Base-by-base conservation (phyloP, 2,797 vertebrate genomes). In the Acrocephalus scirpaceus region DNA sequence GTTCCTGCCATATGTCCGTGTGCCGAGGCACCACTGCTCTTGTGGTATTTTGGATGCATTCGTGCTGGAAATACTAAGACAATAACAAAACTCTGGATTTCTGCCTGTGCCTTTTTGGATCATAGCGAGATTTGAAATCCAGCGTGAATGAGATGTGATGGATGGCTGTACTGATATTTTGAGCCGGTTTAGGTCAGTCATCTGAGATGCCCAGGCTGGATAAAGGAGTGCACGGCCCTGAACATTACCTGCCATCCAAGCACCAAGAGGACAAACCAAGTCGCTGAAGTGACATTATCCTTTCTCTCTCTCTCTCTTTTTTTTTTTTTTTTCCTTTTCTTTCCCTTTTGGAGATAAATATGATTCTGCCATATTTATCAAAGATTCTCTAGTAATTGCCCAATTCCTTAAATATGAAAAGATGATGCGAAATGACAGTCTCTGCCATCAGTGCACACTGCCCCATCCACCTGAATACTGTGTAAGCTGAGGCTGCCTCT, bases 11-110 rank as follows among this genome's bases (percentile, higher is more conserved):
- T 86, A 76, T 72, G 90, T 73, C 87, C 16, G 7, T 84, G 87
- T 11, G 81, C 89, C 47, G 51, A 94, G 85, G 56, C 80, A 86
- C 91, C 82, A 15, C 62, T 71, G 40, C 86, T 85, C 73, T 67
- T n/a, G 84, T 6, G 2, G 71, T 73, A 56, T 69, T 95, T 84
- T 36, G 62, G 84, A 54, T 2, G 73, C 22, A 3, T 67, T 71
- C 1, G 6, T 27, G n/a, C 57, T 89, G 86, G 90, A 91, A 91
- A 71, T 48, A 9, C 50, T 5, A 36, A 71, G 65, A 58, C 60
- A 53, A 38, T 71, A 70, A 85, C 34, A 65, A 38, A 79, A 48
- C 78, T 17, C 60, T 32, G 56, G 19, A 29, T 91, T 72, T 78
- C 80, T 84, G 77, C 62, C 84, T 44, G 47, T 27, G 86, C 74